Conservation (phyloP, 2,888 invertebrate genomes). For the Danaus chrysippus region DNA sequence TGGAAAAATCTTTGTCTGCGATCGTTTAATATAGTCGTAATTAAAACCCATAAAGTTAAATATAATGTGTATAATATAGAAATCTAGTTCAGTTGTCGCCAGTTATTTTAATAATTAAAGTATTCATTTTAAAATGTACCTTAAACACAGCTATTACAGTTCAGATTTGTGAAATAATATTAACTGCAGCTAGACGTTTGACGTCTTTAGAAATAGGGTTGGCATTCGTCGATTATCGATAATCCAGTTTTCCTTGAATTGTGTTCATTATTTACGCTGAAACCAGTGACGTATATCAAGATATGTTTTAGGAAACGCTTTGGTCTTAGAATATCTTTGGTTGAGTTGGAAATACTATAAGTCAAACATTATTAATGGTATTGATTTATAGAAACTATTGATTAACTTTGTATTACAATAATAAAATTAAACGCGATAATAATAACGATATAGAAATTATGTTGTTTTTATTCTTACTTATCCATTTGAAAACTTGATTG, state of each 20-base stretch:
- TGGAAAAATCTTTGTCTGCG: too few relatives aligned
- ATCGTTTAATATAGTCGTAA: background rate
- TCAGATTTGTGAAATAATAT: conserved; percentile 25
- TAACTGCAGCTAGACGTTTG: conserved; percentile 42
- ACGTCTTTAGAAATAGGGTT: conserved; percentile 53
- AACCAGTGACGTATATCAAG: conserved; percentile 41
- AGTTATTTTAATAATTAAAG: conserved; percentile 26
- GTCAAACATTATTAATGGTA: too few relatives aligned
- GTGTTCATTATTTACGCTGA: conserved; percentile 54
- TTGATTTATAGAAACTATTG: too few relatives aligned
- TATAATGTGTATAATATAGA: conserved; percentile 19
- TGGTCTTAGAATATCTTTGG: conserved; percentile 23
- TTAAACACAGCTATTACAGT: conserved; percentile 13
- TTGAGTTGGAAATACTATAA: conserved; percentile 17
- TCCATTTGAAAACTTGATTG: background rate
- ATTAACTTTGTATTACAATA: too few relatives aligned
- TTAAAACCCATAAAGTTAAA: conserved; percentile 14
- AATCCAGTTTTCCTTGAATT: conserved; percentile 45
- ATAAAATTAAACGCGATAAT: too few relatives aligned
- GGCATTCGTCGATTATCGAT: conserved; percentile 49
- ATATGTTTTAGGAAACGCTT: conserved; percentile 25
- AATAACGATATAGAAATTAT: too few relatives aligned
- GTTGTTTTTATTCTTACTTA: too few relatives aligned
- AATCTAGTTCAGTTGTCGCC: conserved; percentile 28
- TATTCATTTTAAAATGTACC: conserved; percentile 13